Percentiles rank a stretch among this genome's conserved stretches.
Conservation (phyloP, 92 coral and sea anemone genomes). For the Zoanthus sociatus region DNA sequence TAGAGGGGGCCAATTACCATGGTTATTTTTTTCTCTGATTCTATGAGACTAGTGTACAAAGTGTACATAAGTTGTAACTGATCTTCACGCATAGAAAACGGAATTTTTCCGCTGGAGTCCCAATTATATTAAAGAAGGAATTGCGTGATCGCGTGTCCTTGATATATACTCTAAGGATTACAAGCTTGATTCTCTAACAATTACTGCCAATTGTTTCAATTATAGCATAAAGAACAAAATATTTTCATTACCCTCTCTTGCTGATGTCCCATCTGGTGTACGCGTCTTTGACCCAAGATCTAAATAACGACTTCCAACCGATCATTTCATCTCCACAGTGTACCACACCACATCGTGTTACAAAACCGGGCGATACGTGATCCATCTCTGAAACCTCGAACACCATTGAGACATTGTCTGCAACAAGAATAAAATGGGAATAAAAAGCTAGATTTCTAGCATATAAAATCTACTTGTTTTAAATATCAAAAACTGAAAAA, state of each 20-base stretch:
- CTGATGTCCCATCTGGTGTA: constrained; percentile 94
- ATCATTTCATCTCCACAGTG: constrained; percentile 85
- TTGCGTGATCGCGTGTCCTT: too few relatives aligned
- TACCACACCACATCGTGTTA: constrained; percentile 88
- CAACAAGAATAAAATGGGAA: not conserved
- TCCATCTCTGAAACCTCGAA: constrained; percentile 86
- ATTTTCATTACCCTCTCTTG: constrained; percentile 81
- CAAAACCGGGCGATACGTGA: constrained; percentile 79
- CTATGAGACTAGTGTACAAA: too few relatives aligned
- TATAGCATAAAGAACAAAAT: not conserved
- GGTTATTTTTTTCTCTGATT: too few relatives aligned
- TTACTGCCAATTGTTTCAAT: not conserved
- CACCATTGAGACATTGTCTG: constrained; percentile 86
- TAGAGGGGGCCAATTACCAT: too few relatives aligned
- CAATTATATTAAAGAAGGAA: too few relatives aligned
- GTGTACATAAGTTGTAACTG: too few relatives aligned
- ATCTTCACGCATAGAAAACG: too few relatives aligned
- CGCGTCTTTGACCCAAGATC: constrained; percentile 94
- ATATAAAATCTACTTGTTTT: too few relatives aligned
- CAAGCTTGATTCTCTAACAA: too few relatives aligned
- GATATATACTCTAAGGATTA: too few relatives aligned
- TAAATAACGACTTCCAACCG: constrained; percentile 95
- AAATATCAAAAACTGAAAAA: too few relatives aligned
- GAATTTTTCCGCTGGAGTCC: too few relatives aligned
- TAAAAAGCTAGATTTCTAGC: not conserved